A percentile compares a stretch with the other conserved stretches of the same genome.
Conservation (phyloP, 1,140 invertebrate genomes). For the Cherax destructor region DNA sequence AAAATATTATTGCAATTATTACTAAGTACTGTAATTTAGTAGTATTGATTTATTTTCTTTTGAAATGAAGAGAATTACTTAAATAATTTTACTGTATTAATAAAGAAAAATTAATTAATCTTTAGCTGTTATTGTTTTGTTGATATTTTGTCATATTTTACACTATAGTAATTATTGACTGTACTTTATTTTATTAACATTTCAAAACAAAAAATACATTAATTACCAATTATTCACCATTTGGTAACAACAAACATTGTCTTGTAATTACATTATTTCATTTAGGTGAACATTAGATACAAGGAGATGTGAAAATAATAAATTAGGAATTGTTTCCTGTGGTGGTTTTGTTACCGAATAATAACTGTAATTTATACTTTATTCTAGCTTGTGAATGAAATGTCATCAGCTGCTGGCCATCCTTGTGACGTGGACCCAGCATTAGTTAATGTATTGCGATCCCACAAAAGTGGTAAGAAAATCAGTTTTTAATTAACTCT, state of each 20-base stretch:
- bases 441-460: conserved; percentile 86
- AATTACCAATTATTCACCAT: neutral
- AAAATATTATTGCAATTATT: neutral
- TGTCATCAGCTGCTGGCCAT: conserved; percentile 96
- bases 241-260: neutral
- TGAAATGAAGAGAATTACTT: neutral
- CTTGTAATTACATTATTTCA: neutral
- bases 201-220: neutral
- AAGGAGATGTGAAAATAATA: neutral
- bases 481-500: neutral
- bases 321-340: neutral
- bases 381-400: conserved; percentile 90
- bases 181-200: neutral
- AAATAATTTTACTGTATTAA: neutral
- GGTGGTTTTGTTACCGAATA: no score
- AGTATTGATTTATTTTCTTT: neutral
- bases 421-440: conserved; percentile 96
- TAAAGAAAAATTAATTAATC: neutral
- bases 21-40: neutral
- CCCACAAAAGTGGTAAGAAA: conserved; percentile 60
- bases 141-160: neutral
- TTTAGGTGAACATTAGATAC: neutral
- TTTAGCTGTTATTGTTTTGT: neutral
- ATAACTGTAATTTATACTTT: neutral
- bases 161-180: neutral